Evolutionary conservation across 2,888 invertebrate species (phyloP).

Genomic region (Mechanitis mazaeus): DNA sequence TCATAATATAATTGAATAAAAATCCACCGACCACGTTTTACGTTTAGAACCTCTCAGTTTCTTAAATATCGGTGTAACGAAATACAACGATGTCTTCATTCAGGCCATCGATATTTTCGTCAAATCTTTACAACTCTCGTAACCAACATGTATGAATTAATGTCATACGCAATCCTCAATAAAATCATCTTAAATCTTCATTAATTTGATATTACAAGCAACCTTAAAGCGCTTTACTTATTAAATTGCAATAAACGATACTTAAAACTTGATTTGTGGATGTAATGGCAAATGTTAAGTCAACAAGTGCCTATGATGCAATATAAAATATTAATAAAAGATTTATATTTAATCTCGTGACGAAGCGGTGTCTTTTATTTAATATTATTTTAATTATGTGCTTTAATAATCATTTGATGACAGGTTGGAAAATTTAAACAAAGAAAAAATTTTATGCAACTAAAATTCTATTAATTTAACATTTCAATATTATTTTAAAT

Average conservation of each 20-base stretch:
- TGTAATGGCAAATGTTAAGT: constrained; percentile 64
- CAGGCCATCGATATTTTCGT: constrained; percentile 62
- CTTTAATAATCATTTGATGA: background rate
- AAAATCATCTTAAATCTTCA: constrained; percentile 9
- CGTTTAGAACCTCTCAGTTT: background rate
- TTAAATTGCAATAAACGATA: constrained; percentile 52
- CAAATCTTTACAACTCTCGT: constrained; percentile 45
- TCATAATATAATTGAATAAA: too few species aligned
- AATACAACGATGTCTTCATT: constrained; percentile 58
- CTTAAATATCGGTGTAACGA: constrained; percentile 44
- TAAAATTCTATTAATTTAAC: too few species aligned
- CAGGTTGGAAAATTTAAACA: background rate
- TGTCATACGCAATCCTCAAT: constrained; percentile 32
- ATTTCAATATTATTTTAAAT: too few species aligned
- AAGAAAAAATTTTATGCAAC: too few species aligned
- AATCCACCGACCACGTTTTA: too few species aligned
- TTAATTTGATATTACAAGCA: constrained; percentile 13
- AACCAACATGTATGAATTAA: constrained; percentile 49
- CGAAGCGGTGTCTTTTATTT: constrained; percentile 40
- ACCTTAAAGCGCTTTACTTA: constrained; percentile 37
- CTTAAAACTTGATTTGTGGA: constrained; percentile 41
- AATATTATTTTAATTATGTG: constrained; percentile 18
- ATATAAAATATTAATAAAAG: constrained; percentile 40
- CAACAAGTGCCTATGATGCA: constrained; percentile 60
- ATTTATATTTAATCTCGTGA: constrained; percentile 38